Conservation (phyloP, 2,797 vertebrate species). For the Lagorchestes hirsutus region DNA sequence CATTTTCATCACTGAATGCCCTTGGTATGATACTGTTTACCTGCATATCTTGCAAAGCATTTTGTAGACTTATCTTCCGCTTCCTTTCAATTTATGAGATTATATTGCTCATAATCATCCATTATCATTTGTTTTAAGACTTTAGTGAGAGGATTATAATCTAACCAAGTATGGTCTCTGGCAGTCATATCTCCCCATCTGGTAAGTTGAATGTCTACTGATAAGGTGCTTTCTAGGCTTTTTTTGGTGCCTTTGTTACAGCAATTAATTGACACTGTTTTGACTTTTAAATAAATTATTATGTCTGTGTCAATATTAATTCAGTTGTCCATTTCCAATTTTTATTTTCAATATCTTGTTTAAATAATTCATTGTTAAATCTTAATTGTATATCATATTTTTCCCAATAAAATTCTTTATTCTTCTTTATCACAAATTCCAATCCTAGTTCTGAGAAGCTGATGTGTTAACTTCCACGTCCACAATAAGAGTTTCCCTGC, state of each 20-base stretch:
- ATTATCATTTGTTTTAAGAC: background rate
- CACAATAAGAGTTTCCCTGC: background rate
- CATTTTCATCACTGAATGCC: background rate
- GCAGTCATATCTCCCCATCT: background rate
- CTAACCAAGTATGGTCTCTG: background rate
- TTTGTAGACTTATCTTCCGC: background rate
- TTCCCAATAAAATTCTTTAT: background rate
- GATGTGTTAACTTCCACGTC: background rate
- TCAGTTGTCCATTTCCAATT: background rate
- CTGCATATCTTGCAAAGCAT: background rate
- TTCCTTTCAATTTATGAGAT: background rate
- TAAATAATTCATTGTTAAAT: background rate
- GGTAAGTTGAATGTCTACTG: background rate
- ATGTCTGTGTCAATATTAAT: background rate
- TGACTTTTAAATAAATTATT: background rate
- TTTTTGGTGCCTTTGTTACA: background rate
- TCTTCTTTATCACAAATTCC: background rate
- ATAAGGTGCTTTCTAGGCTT: background rate
- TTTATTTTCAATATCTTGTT: background rate
- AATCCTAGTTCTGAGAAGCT: background rate
- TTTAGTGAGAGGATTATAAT: background rate
- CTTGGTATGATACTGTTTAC: background rate
- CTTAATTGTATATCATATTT: background rate
- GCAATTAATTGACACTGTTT: background rate
- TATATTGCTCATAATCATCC: background rate